A percentile compares a stretch with the other conserved stretches of the same genome.
Evolutionary conservation across 2,113 vertebrate species (phyloP).

Genomic region (Galbula dea): DNA sequence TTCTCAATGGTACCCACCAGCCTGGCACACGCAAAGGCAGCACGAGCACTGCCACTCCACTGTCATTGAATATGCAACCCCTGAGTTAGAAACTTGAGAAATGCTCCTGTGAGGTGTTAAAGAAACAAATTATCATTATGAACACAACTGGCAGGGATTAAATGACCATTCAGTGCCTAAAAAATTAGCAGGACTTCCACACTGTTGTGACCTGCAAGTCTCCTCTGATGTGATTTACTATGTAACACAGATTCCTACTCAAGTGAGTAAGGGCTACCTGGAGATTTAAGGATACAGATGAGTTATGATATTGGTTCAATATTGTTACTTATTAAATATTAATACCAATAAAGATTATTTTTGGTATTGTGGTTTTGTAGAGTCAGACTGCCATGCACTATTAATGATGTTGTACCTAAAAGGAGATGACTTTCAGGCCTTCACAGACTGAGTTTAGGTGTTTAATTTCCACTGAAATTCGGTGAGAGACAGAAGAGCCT

Average conservation of each 20-base stretch:
- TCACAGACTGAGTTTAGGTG: neutral
- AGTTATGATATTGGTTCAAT: neutral
- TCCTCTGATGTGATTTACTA: neutral
- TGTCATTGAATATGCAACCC: fast-evolving
- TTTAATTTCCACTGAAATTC: neutral
- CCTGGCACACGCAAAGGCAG: neutral
- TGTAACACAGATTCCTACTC: neutral
- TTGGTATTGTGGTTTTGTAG: neutral
- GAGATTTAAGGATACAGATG: neutral
- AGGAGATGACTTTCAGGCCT: neutral
- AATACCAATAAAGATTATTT: neutral
- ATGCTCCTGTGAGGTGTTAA: neutral
- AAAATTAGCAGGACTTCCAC: neutral
- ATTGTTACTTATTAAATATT: neutral
- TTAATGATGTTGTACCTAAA: neutral
- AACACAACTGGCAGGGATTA: neutral
- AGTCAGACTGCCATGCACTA: neutral
- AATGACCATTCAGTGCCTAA: neutral
- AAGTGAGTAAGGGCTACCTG: neutral
- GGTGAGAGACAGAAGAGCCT: neutral
- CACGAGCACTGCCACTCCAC: neutral
- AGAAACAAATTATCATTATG: neutral
- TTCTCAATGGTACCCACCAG: neutral
- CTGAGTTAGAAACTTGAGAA: neutral
- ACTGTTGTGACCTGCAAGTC: neutral